A percentile compares a stretch with the other conserved stretches of the same genome.
Evolutionary conservation across 2,797 vertebrate genomes (phyloP).

Genomic region (Nannoperca australis): DNA sequence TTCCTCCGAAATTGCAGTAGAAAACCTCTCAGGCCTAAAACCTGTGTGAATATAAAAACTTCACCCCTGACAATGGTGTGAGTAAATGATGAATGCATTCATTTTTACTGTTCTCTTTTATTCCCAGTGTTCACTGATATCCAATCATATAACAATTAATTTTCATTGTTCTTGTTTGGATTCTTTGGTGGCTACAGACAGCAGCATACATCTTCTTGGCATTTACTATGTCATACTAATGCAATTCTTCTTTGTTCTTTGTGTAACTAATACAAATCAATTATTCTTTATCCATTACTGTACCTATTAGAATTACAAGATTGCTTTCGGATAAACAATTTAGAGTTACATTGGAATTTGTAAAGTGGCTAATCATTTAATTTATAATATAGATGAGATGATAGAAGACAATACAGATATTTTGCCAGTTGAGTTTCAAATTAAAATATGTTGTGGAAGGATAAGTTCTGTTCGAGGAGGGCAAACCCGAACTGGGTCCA

Average conservation of each 20-base stretch:
- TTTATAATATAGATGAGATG: not conserved
- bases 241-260: not conserved
- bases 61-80: not conserved
- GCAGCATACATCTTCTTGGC: not conserved
- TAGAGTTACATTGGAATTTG: not conserved
- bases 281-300: not conserved
- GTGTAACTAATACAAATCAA: not conserved
- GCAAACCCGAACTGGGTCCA: slow-evolving; percentile 10
- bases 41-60: not conserved
- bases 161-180: not conserved
- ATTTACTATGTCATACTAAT: not conserved
- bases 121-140: not conserved
- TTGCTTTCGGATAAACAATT: not conserved
- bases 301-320: not conserved
- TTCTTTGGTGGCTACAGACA: not conserved
- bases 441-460: not conserved
- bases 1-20: not conserved
- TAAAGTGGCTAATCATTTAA: not conserved
- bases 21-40: not conserved
- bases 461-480: slow-evolving; percentile 20
- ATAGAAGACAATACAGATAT: not conserved
- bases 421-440: slow-evolving; percentile 13
- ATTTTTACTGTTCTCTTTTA: not conserved
- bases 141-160: not conserved
- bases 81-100: not conserved